Percentiles rank a stretch among this genome's conserved stretches.
phyloP scores from a whole-genome alignment of 92 coral and sea anemone genomes.

The Zoanthus sociatus region DNA sequence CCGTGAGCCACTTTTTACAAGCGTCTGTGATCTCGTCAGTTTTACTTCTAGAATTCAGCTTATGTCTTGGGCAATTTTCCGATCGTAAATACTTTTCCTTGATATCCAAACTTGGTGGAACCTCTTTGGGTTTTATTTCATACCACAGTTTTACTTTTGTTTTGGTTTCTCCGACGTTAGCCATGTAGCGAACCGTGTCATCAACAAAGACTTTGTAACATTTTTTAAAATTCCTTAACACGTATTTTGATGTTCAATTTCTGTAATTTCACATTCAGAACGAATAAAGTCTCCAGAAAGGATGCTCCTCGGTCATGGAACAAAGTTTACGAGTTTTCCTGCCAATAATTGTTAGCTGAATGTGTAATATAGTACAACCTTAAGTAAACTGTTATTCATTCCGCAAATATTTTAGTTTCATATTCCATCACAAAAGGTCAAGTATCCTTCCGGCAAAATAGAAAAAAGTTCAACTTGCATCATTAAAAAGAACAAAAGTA shows the following conservation, averaged over 20 bases:
- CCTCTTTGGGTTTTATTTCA: background rate
- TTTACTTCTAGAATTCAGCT: background rate
- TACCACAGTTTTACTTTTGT: conserved; percentile 4
- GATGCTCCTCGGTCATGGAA: conserved; percentile 8
- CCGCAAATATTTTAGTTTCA: background rate
- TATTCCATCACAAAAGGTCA: conserved; percentile 14
- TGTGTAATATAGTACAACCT: background rate
- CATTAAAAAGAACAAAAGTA: background rate
- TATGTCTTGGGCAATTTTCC: background rate
- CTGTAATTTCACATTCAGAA: background rate
- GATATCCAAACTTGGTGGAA: background rate
- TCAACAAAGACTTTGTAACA: background rate
- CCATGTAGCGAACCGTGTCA: background rate
- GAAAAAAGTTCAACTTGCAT: background rate
- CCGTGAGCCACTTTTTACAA: conserved; percentile 26
- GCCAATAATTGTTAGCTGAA: background rate
- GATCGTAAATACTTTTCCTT: background rate
- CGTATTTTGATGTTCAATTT: background rate
- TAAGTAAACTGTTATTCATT: conserved; percentile 4
- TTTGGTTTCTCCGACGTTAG: background rate
- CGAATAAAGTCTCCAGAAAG: background rate
- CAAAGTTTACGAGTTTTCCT: background rate
- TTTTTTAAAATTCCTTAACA: too few relatives aligned
- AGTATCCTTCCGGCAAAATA: background rate
- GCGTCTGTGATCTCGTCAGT: conserved; percentile 3